Evolutionary conservation across 2,113 vertebrate species (phyloP).

Genomic region (Anthoscopus minutus): DNA sequence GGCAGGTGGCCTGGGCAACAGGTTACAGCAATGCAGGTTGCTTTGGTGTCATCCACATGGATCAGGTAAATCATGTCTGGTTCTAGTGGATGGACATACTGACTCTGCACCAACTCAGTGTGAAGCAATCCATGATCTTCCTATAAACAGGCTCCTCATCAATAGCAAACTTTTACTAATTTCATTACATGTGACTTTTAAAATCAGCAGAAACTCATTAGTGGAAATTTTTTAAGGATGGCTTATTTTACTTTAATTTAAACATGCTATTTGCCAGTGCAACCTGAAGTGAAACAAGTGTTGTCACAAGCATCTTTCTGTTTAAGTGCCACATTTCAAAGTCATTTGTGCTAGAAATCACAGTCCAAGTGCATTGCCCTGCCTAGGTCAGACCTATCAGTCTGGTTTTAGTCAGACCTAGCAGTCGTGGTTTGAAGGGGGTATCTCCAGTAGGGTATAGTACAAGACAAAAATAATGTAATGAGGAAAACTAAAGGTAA

Average conservation of each 20-base stretch:
- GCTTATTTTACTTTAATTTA: background rate
- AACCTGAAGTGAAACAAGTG: background rate
- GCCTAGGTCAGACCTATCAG: background rate
- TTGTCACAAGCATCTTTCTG: background rate
- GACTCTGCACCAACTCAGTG: background rate
- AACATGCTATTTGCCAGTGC: background rate
- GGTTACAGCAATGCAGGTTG: background rate
- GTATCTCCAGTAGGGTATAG: background rate
- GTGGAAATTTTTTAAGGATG: background rate
- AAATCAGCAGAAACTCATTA: background rate
- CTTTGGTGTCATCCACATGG: background rate
- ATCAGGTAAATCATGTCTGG: background rate
- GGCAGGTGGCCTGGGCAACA: background rate
- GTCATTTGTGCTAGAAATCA: background rate
- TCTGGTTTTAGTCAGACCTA: no score
- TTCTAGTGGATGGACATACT: background rate
- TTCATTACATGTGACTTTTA: background rate
- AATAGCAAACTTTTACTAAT: background rate
- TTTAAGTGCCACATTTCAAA: background rate
- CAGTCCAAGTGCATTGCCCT: background rate
- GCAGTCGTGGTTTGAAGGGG: rapidly evolving
- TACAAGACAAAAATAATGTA: background rate
- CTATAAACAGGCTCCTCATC: background rate
- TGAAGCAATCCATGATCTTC: background rate
- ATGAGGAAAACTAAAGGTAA: background rate